Conservation (phyloP, 2,797 vertebrate genomes). For the Prunella strophiata region DNA sequence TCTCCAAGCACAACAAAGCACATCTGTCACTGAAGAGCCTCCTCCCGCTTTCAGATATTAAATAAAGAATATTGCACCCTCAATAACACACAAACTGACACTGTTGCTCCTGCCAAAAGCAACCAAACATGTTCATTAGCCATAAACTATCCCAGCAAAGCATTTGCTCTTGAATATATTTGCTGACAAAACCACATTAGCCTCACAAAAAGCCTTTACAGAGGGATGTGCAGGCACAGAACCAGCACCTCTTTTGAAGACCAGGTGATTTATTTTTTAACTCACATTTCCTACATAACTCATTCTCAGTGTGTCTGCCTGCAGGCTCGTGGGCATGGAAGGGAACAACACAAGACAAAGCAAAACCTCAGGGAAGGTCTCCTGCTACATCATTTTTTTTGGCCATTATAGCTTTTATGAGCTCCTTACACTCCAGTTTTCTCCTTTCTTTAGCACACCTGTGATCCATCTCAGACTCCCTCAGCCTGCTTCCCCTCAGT, state of each 20-base stretch:
- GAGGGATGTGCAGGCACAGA: neutral
- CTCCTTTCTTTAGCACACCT: neutral
- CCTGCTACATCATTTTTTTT: neutral
- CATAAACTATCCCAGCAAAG: neutral
- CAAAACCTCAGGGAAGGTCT: neutral
- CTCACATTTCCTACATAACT: neutral
- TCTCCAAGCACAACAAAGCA: neutral
- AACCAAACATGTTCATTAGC: neutral
- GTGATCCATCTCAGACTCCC: neutral
- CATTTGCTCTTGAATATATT: neutral
- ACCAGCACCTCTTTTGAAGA: neutral
- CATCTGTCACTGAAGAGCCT: neutral
- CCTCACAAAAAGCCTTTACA: neutral
- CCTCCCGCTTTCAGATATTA: neutral
- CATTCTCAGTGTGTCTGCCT: neutral
- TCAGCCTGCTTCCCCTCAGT: neutral
- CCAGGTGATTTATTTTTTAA: neutral
- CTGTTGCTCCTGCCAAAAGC: neutral
- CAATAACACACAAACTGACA: neutral
- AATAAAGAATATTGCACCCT: neutral
- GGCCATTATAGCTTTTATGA: neutral
- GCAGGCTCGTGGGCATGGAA: neutral
- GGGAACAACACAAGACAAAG: neutral
- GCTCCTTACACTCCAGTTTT: rapidly evolving
- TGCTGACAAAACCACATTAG: neutral